Base-by-base conservation (phyloP, 2,113 vertebrate species). In the Todiramphus chloris region DNA sequence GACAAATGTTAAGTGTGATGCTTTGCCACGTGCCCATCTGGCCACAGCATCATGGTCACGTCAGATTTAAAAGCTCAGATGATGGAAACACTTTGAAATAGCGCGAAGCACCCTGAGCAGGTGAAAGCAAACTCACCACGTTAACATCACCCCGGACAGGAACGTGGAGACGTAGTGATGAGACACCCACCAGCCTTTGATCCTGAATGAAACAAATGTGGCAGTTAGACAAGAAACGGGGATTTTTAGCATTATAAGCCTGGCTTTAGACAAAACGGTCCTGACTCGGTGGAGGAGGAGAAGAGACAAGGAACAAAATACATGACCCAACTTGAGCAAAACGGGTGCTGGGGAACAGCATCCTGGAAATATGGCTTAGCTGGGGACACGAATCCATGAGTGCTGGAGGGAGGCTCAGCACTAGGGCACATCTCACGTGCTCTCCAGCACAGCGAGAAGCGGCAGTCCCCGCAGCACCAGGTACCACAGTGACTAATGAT, bases 101-200 rank as follows among this genome's bases (percentile, higher is more conserved):
- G 35, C 83, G 43, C 44, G 66, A 87, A 87, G 56, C 77, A 75
- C 69, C 89, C 44, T 0, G 0, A 92, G 75, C 56, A 68, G 23
- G 33, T 1, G 2, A 43, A 11, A 66, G 28, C 69, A 14, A 28
- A 97, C 99, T 99, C 96, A 99, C 99, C 99, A 99, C 4, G 99
- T 99, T 83, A 99, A 97, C 99, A 99, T 99, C 16, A 99, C 99
- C 43, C 99, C 99, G 11, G 99, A 99, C 88, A 99, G 98, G 96
- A 99, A 99, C 0, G 99, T 99, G 69, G 99, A 99, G 19, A 99
- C 99, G 0, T 99, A 99, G 95, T 99, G 99, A 96, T 99, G 99
- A 62, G 98, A 99, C 78, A 99, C 99, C 99, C 99, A 99, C 99
- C 99, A 99, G 69, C 99, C 99, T 98, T 99, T 99, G 95, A 99